These are phyloP conservation scores for Pachyramphus minor DNA, from an alignment of 2,113 vertebrate species.

Conservation along the genomic window DNA sequence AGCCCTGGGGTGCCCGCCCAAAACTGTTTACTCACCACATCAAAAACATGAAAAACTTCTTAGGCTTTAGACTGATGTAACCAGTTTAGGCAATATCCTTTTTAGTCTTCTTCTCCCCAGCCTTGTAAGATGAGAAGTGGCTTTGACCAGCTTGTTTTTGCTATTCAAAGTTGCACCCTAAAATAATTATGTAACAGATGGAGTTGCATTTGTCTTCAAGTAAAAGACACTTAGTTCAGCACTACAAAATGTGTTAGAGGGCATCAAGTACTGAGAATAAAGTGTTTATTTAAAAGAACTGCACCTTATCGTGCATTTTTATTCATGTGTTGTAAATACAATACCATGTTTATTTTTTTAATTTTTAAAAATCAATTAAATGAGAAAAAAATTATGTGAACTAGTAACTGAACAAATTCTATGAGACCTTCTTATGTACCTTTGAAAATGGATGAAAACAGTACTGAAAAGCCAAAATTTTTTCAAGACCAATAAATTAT, in stretches of 20 bases:
- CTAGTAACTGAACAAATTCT: not conserved
- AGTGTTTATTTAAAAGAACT: not conserved
- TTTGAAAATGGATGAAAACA: not conserved
- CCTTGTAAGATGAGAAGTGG: not conserved
- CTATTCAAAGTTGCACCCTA: not conserved
- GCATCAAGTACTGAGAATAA: not conserved
- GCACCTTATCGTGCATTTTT: not conserved
- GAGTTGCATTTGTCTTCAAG: not conserved
- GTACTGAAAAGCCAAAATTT: not conserved
- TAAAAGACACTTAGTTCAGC: not conserved
- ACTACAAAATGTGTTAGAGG: not conserved
- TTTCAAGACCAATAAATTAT: not conserved
- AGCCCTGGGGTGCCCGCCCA: not conserved
- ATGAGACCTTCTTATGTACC: not conserved
- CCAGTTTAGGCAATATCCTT: not conserved
- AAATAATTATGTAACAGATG: not conserved
- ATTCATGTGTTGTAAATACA: not conserved
- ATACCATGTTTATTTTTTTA: rapidly evolving
- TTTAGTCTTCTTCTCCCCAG: not conserved
- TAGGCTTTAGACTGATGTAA: not conserved
- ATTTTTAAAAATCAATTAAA: not conserved
- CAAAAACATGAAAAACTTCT: not conserved
- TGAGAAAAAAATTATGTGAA: not conserved
- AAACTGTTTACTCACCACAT: not conserved
- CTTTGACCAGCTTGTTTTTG: not conserved